Base-by-base conservation (phyloP, 2,888 invertebrate species). In the Suillia variegata region DNA sequence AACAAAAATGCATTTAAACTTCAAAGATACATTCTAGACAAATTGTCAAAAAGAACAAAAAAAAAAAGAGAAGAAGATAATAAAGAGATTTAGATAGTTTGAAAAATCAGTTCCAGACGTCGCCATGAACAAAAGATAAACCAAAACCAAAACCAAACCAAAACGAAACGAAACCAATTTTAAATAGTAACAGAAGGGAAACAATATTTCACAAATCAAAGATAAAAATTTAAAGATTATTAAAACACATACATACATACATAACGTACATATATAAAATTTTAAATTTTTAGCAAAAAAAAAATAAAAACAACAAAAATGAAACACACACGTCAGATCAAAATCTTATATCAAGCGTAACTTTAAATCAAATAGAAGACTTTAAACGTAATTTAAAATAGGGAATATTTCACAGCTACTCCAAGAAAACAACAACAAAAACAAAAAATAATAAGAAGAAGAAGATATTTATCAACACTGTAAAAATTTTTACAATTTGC, bases 81-180 rank as follows among this genome's bases (percentile, higher is more conserved):
- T n/a, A n/a, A n/a, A n/a, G n/a, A 31, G 12, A 31, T 31, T 31
- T 31, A 31, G 31, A 31, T 31, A 31, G 31, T 31, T 56, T 59
- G 51, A 65, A 57, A 65, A 17, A 56, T 48, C 58, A 56, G 62
- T 54, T 60, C 48, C 61, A 63, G 58, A 56, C 34, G 52, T n/a
- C n/a, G n/a, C n/a, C n/a, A n/a, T n/a, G n/a, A n/a, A n/a, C n/a
- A 26, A 26, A 26, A 26, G 6, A 26, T 5, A 26, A 26, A 26
- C 26, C 5, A 26, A 26, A 26, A 26, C 26, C 6, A 26, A 26
- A 26, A n/a, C n/a, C n/a, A n/a, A n/a, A n/a, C n/a, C n/a, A n/a
- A 60, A 54, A 64, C 47, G 47, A 60, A 54, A 58, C 15, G 18
- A 21, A 58, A 54, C 21, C 54, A 33, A 60, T 22, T 53, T 53